Percentiles rank a stretch among this genome's conserved stretches.
Evolutionary conservation across 2,113 vertebrate species (phyloP).

Genomic region (Psophia crepitans): DNA sequence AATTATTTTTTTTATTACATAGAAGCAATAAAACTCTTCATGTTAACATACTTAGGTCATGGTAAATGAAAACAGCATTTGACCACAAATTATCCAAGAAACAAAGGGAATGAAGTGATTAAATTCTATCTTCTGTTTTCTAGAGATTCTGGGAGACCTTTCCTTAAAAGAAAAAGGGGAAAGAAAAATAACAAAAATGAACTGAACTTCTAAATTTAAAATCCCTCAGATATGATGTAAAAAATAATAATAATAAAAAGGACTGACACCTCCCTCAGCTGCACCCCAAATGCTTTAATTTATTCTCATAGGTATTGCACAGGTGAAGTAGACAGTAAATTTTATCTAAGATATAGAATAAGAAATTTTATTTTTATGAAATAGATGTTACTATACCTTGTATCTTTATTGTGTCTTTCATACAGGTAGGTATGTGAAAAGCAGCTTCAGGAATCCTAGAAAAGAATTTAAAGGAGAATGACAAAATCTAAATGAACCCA

Average conservation of each 20-base stretch:
- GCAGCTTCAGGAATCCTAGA: not conserved
- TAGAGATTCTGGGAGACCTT: not conserved
- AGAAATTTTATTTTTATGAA: not conserved
- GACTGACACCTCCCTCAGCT: not conserved
- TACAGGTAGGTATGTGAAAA: not conserved
- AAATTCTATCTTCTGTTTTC: not conserved
- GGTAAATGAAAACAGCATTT: not conserved
- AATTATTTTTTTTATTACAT: not conserved
- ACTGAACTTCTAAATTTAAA: not conserved
- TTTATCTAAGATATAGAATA: not conserved
- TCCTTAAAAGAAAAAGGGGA: not conserved
- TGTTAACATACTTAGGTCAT: not conserved
- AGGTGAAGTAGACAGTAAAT: not conserved
- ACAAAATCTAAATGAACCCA: not conserved
- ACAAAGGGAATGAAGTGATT: not conserved
- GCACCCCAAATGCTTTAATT: not conserved
- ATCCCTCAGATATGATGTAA: not conserved
- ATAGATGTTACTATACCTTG: not conserved
- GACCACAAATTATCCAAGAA: not conserved
- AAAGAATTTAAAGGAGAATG: not conserved
- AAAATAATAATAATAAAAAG: not conserved
- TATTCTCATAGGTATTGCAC: not conserved
- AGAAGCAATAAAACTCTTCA: not conserved
- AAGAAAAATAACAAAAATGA: not conserved
- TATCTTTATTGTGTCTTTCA: not conserved